phyloP scores from a whole-genome alignment of 1,140 invertebrate genomes.

The Brachionus calyciflorus region DNA sequence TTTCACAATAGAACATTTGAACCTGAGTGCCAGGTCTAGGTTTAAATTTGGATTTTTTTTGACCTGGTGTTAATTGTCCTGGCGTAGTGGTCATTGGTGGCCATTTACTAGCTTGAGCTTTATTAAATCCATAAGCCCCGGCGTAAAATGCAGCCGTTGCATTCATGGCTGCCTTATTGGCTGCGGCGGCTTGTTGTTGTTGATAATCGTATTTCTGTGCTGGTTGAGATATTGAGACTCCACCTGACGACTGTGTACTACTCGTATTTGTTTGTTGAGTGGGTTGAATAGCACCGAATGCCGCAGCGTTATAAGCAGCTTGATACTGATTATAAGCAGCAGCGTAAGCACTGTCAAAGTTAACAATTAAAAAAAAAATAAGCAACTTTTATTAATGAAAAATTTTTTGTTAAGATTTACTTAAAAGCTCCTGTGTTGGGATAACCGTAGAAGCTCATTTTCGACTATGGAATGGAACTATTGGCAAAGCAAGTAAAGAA shows the following conservation, averaged over 20 bases:
- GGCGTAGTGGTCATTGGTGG: slow-evolving; percentile 7
- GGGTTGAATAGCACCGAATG: background rate
- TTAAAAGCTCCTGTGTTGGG: slow-evolving; percentile 26
- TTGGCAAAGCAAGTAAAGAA: no score
- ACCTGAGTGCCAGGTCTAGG: background rate
- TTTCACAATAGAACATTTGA: slow-evolving; percentile 76
- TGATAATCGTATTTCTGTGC: slow-evolving; percentile 40
- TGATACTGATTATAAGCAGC: slow-evolving; percentile 40
- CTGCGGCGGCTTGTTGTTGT: slow-evolving; percentile 6
- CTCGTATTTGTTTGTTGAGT: background rate
- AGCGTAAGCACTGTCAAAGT: no score
- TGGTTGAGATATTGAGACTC: slow-evolving; percentile 42
- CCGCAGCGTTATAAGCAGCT: slow-evolving; percentile 29
- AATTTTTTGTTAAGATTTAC: no score
- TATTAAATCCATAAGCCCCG: background rate
- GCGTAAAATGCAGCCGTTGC: slow-evolving; percentile 6
- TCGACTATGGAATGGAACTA: background rate
- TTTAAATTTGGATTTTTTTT: slow-evolving; percentile 28
- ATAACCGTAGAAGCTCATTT: slow-evolving; percentile 44
- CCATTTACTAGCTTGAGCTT: background rate
- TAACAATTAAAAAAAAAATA: no score
- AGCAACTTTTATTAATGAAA: no score
- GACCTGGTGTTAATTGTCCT: background rate
- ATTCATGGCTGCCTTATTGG: background rate
- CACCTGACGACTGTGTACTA: background rate